phyloP scores from a whole-genome alignment of 1,140 invertebrate species.

The Musca domestica region DNA sequence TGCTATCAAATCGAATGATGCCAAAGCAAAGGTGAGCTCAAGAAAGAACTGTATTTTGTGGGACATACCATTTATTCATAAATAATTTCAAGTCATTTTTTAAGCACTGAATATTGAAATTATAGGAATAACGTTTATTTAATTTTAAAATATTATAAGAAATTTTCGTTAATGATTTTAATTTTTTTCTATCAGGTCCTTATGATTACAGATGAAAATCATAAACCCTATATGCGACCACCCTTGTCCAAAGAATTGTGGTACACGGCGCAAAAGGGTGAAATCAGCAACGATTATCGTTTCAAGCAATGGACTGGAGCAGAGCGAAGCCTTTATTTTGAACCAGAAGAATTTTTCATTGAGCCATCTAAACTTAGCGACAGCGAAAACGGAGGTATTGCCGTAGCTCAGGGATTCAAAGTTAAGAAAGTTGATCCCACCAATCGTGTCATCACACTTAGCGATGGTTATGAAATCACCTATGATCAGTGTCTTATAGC shows the following conservation, averaged over 20 bases:
- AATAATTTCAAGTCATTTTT: too few species aligned
- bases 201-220: slow-evolving; percentile 73
- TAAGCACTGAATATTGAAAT: too few species aligned
- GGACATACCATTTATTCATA: too few species aligned
- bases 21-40: slow-evolving; percentile 68
- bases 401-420: slow-evolving; percentile 71
- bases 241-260: slow-evolving; percentile 81
- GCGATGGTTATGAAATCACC: slow-evolving; percentile 68
- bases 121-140: too few species aligned
- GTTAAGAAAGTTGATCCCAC: slow-evolving; percentile 74
- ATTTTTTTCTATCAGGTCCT: slow-evolving; percentile 67
- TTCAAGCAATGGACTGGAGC: slow-evolving; percentile 92
- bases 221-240: slow-evolving; percentile 86
- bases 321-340: slow-evolving; percentile 74
- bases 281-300: slow-evolving; percentile 59
- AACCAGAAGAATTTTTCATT: slow-evolving; percentile 78
- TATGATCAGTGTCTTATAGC: slow-evolving; percentile 92
- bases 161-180: too few species aligned
- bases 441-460: slow-evolving; percentile 66
- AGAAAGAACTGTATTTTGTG: background rate
- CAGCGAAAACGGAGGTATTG: slow-evolving; percentile 76
- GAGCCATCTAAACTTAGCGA: slow-evolving; percentile 56
- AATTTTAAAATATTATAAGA: too few species aligned
- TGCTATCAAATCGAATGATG: slow-evolving; percentile 80
- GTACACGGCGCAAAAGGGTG: slow-evolving; percentile 46